Evolutionary conservation across 2,113 vertebrate genomes (phyloP).

Genomic region (Chaetorhynchus papuensis): DNA sequence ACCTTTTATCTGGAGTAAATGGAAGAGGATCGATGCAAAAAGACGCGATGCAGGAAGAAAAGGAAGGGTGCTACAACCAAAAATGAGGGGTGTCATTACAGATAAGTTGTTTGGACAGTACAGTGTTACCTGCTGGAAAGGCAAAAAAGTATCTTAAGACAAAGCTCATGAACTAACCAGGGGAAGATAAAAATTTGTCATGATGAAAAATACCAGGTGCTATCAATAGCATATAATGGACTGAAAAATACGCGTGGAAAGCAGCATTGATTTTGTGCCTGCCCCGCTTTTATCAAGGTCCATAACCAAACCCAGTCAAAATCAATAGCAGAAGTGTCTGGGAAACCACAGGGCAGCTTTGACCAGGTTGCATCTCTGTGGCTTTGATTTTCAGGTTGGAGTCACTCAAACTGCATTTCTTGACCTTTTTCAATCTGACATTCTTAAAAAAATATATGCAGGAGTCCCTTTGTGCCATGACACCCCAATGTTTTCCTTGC

Average conservation of each 20-base stretch:
- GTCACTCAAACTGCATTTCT: not conserved
- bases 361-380: not conserved
- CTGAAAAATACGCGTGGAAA: not conserved
- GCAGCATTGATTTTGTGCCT: not conserved
- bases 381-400: not conserved
- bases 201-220: not conserved
- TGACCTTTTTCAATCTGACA: not conserved
- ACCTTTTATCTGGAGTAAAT: not conserved
- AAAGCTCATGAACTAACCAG: not conserved
- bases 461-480: not conserved
- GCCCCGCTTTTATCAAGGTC: not conserved
- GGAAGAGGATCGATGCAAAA: not conserved
- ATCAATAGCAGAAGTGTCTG: conserved; percentile 10
- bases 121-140: not conserved
- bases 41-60: not conserved
- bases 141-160: not conserved
- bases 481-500: not conserved
- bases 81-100: not conserved
- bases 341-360: not conserved
- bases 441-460: not conserved
- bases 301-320: not conserved
- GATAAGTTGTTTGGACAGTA: not conserved
- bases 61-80: not conserved
- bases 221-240: not conserved
- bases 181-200: not conserved